Evolutionary conservation across 2,797 vertebrate species (phyloP).

Genomic region (Acrossocheilus wenchowensis): DNA sequence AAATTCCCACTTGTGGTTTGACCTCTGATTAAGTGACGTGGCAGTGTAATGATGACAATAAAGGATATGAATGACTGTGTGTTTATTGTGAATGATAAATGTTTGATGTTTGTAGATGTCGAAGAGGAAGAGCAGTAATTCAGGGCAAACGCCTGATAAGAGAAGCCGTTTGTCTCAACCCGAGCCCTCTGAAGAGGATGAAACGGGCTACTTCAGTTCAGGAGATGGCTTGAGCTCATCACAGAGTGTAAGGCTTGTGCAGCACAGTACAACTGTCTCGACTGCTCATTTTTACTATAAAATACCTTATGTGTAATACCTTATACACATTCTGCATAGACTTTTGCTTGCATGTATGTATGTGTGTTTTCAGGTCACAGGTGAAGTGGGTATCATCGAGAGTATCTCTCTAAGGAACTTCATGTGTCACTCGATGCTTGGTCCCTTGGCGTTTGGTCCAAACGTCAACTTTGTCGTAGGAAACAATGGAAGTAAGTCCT

Average conservation of each 20-base stretch:
- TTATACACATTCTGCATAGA: neutral
- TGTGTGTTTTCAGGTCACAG: constrained; percentile 62
- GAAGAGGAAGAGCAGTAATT: constrained; percentile 69
- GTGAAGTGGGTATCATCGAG: constrained; percentile 92
- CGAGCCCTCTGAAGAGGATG: constrained; percentile 54
- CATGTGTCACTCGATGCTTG: constrained; percentile 94
- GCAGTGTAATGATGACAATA: no score
- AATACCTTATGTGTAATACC: neutral
- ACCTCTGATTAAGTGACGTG: neutral
- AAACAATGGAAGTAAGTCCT: constrained; percentile 95
- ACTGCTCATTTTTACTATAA: neutral
- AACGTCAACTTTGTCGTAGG: constrained; percentile 97
- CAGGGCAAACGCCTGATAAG: constrained; percentile 61
- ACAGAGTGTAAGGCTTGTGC: constrained; percentile 49
- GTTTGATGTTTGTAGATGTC: constrained; percentile 68
- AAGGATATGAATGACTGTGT: neutral
- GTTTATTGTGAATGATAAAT: neutral
- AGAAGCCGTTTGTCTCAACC: constrained; percentile 50
- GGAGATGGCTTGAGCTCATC: constrained; percentile 36
- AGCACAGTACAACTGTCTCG: no score
- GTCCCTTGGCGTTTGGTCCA: constrained; percentile 91
- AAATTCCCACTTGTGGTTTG: no score
- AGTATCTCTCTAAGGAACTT: constrained; percentile 95
- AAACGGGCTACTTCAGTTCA: constrained; percentile 3
- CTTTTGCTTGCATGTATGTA: neutral